Base-by-base conservation (phyloP, 1,140 invertebrate genomes). In the Antheraea pernyi region DNA sequence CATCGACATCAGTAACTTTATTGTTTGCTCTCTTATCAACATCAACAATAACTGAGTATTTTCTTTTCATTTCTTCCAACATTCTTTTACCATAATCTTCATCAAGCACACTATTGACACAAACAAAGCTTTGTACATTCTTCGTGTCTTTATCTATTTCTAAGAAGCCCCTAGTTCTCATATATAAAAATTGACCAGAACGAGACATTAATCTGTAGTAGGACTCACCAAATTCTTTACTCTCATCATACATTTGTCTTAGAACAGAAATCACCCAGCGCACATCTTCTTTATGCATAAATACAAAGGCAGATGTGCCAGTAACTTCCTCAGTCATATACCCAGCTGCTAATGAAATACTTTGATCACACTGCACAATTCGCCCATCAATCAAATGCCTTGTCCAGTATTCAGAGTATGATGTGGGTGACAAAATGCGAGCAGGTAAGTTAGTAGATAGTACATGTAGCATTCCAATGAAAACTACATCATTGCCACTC, bases 271-370 rank as follows among this genome's bases (percentile, higher is more conserved):
- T 95, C 1, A 97, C 96, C 95, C 96, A 98, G 69, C 95, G 94
- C 7, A 97, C 95, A 92, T 98, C 97, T 59, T 98, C 97, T 80
- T 95, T 95, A 91, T 97, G 96, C 95, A 98, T 98, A 81, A 96
- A 98, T 64, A 95, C 94, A 83, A 98, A 98, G 0, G 96, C 97
- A 72, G 95, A 97, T 61, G 95, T 87, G 5, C 97, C 97, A 36
- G 95, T 95, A 7, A 98, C 96, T 92, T 98, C 97, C 68, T 97
- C 95, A 16, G 95, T 95, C 95, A 98, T 95, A 81, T 98, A 97
- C 5, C 97, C 97, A 74, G 96, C 96, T 10, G 98, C 95, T 63
- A 97, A 92, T 7, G 97, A 97, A 79, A 98, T 97, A 80, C 97
- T 94, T 79, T 98, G 97, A 91, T 98, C 97, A 78, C 96, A 96